These are phyloP conservation scores for Ornithoptera priamus DNA, from an alignment of 2,888 invertebrate genomes.

Conservation along the genomic window DNA sequence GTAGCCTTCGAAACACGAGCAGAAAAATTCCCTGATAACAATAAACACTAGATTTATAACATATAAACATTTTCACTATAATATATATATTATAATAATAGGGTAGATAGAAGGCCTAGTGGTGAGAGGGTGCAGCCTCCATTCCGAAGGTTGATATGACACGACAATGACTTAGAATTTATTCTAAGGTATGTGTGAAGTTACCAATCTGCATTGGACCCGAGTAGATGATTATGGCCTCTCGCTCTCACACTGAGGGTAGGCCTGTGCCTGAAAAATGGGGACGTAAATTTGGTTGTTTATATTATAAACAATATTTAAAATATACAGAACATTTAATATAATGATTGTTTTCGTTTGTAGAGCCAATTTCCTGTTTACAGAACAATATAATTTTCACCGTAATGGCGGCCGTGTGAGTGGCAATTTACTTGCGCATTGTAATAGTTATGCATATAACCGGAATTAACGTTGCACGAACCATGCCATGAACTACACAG, in stretches of 20 bases:
- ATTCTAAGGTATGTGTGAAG: too few relatives aligned
- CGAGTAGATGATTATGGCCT: too few relatives aligned
- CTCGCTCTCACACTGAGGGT: too few relatives aligned
- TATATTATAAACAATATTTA: not conserved
- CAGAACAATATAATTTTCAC: not conserved
- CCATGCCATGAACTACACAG: not conserved
- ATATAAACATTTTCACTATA: too few relatives aligned
- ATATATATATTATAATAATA: too few relatives aligned
- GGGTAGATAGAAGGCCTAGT: too few relatives aligned
- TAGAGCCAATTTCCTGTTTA: not conserved
- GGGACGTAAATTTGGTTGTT: too few relatives aligned
- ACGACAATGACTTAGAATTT: too few relatives aligned
- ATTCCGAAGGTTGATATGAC: too few relatives aligned
- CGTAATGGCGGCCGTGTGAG: not conserved
- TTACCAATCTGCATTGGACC: too few relatives aligned
- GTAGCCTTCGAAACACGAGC: slow-evolving; percentile 90
- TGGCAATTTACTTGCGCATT: slow-evolving; percentile 30
- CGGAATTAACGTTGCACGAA: not conserved
- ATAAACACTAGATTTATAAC: not conserved
- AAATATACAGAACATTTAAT: not conserved
- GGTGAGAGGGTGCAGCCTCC: too few relatives aligned
- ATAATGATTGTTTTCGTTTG: not conserved
- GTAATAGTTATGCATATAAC: not conserved
- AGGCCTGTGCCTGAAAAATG: too few relatives aligned
- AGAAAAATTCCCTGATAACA: slow-evolving; percentile 84